phyloP scores from a whole-genome alignment of 1,140 invertebrate species.

The Drosophila sulfurigaster region DNA sequence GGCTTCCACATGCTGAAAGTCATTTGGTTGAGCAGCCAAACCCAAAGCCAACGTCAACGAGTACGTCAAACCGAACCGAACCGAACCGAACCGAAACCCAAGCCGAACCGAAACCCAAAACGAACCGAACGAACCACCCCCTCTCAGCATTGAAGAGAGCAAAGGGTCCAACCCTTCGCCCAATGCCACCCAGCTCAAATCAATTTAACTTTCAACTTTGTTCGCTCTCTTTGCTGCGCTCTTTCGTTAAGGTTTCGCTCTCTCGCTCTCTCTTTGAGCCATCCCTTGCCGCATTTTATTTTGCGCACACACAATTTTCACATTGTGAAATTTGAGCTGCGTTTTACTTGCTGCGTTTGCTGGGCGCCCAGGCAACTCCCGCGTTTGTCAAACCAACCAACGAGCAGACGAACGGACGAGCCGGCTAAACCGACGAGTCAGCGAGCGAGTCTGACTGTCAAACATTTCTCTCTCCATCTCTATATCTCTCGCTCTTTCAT shows the following conservation, averaged over 20 bases:
- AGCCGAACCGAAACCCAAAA: neutral
- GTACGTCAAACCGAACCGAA: conserved; percentile 6
- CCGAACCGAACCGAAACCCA: neutral
- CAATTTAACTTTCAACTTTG: conserved; percentile 79
- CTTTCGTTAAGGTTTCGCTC: conserved; percentile 8
- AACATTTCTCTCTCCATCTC: conserved; percentile 6
- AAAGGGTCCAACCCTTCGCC: conserved; percentile 60
- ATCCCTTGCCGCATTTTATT: conserved; percentile 9
- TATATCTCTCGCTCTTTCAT: conserved; percentile 7
- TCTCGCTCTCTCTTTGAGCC: conserved; percentile 15
- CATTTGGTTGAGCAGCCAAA: conserved; percentile 63
- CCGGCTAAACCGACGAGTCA: conserved; percentile 37
- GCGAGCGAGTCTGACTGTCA: conserved; percentile 40
- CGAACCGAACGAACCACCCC: neutral
- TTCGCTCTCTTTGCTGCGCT: conserved; percentile 2
- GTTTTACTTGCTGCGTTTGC: conserved; percentile 32
- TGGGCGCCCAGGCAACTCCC: conserved; percentile 80
- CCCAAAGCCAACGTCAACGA: conserved; percentile 48
- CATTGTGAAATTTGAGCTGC: conserved; percentile 42
- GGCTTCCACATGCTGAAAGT: conserved; percentile 81
- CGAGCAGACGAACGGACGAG: conserved; percentile 69
- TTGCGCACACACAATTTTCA: conserved; percentile 31
- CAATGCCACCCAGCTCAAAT: conserved; percentile 62
- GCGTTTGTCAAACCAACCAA: conserved; percentile 77
- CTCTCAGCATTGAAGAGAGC: neutral